phyloP scores from a whole-genome alignment of 2,113 vertebrate species.

The Pedetes capensis region DNA sequence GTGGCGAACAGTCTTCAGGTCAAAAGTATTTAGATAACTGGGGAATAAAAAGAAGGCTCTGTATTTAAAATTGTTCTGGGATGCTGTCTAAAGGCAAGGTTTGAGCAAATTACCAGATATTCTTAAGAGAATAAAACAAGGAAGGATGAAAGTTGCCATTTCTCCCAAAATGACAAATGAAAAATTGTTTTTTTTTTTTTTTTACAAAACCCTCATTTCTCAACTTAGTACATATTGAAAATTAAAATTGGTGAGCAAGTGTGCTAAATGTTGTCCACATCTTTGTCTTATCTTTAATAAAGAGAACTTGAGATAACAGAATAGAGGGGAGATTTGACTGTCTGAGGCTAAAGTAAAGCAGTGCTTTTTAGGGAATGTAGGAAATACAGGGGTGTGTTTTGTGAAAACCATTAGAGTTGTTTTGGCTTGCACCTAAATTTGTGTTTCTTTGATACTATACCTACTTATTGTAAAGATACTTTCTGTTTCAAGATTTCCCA shows the following conservation, averaged over 20 bases:
- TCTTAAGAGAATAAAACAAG: not conserved
- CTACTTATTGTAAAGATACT: not conserved
- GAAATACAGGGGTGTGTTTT: not conserved
- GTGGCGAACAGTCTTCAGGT: not conserved
- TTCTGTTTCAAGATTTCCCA: constrained; percentile 28
- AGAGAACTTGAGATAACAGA: not conserved
- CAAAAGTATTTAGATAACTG: not conserved
- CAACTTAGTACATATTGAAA: not conserved
- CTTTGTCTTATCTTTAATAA: not conserved
- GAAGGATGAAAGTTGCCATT: not conserved
- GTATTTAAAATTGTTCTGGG: not conserved
- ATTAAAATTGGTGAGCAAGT: not conserved
- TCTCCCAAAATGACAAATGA: not conserved
- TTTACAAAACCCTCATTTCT: not conserved
- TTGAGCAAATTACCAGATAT: not conserved
- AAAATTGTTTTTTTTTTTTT: not conserved
- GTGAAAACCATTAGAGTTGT: not conserved
- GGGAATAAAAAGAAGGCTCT: not conserved
- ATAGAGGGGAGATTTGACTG: not conserved
- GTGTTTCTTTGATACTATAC: not conserved
- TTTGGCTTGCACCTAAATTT: too few species aligned
- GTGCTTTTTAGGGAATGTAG: not conserved
- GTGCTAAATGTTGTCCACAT: not conserved
- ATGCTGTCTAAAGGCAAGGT: not conserved
- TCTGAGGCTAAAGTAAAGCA: not conserved